Evolutionary conservation across 1,140 invertebrate species (phyloP), one percentile per base, ranked within the genome.

Genomic region (Luehdorfia chinensis): DNA sequence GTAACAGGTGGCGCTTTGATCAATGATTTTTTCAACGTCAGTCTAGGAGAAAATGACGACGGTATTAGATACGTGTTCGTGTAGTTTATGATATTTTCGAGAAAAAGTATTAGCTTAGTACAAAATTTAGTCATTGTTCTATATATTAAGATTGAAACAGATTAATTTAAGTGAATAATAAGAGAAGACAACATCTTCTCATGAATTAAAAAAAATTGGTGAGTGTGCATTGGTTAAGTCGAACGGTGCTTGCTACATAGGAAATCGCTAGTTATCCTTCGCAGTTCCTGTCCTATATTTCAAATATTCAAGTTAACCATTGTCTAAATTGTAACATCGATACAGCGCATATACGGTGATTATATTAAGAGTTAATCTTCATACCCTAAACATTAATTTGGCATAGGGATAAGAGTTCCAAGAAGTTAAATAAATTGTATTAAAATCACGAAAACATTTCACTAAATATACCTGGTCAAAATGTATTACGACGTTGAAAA

Each of bases 11-110:
- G 85, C 81, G 80, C 59, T 66, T 54, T 56, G 15, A 59, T 61
- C 66, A 54, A 33, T 36, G 47, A 67, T 44, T 58, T 65, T 70
- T 76, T 60, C 57, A 67, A 79, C 67, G 79, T 85, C 83, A 85
- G 83, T 85, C 73, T 79, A 59, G 60, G 75, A 78, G 85, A 88
- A 89, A 88, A 89, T 89, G 88, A 89, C 87, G 87, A 84, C 84
- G 87, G 79, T 61, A 75, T 87, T 88, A 75, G 84, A 87, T 87
- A 87, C 87, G 84, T 87, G 85, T 87, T 83, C 78, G 66, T 85
- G 83, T 84, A 75, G 71, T 78, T 89, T 89, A 88, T 90, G 88
- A 89, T 89, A 89, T 87, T 86, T 87, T 86, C 77, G 81, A 76
- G 67, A 72, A 78, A 77, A 77, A 84, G 73, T 83, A 79, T 78